These are phyloP conservation scores for Panthera tigris DNA, from an alignment of 2,113 vertebrate species.

Conservation along the genomic window DNA sequence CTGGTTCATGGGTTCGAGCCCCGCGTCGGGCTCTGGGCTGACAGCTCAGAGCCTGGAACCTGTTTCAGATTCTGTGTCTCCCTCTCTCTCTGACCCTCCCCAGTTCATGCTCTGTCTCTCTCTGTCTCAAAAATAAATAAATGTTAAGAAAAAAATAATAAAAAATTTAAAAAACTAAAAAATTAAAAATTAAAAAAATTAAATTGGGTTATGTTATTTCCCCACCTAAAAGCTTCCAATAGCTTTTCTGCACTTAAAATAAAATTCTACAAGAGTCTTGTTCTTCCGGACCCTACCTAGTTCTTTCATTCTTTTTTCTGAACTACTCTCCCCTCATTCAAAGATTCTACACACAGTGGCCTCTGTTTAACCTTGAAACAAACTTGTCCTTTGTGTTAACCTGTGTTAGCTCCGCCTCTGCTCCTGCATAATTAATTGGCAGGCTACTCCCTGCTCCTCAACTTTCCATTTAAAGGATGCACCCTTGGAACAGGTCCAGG, in stretches of 20 bases:
- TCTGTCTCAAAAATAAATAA: no score
- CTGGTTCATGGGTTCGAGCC: accelerated
- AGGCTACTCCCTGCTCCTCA: not conserved
- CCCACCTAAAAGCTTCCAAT: not conserved
- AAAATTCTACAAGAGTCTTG: not conserved
- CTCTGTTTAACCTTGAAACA: not conserved
- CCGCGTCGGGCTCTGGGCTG: no score
- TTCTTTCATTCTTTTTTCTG: not conserved
- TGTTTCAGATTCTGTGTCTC: no score
- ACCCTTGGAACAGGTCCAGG: no score
- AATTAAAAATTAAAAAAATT: not conserved
- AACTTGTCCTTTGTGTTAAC: not conserved
- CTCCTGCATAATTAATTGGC: not conserved
- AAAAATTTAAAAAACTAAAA: no score
- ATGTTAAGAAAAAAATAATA: no score
- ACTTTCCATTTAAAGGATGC: not conserved
- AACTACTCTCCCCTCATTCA: not conserved
- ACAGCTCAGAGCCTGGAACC: no score
- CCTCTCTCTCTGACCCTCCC: no score
- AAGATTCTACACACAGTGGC: not conserved
- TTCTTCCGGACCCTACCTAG: not conserved
- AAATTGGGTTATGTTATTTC: not conserved
- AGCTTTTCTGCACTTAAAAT: not conserved
- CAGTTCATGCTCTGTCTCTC: no score
- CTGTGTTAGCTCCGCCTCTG: not conserved